Evolutionary conservation across 2,888 invertebrate species (phyloP).

Genomic region (Chymomyza procnemis): DNA sequence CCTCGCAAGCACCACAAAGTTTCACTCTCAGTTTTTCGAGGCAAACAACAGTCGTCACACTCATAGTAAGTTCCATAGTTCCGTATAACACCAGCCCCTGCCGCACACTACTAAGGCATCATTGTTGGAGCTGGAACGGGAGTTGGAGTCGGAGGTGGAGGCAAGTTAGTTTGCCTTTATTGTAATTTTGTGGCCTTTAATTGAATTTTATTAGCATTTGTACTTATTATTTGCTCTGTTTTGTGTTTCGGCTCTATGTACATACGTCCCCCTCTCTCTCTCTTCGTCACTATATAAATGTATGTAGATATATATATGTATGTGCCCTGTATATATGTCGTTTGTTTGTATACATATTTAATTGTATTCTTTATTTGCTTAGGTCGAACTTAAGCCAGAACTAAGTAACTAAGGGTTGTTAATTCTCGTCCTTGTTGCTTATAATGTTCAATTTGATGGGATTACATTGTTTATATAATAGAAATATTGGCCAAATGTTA

Average conservation of each 20-base stretch:
- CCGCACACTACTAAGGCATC: not conserved
- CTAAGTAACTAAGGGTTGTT: not conserved
- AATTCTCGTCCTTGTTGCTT: constrained; percentile 28
- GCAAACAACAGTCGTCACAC: no score
- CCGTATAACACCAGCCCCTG: not conserved
- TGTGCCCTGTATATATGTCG: not conserved
- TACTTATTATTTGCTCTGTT: constrained; percentile 63
- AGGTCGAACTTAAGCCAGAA: not conserved
- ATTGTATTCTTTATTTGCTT: constrained; percentile 59
- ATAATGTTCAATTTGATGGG: constrained; percentile 14
- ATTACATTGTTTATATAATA: not conserved
- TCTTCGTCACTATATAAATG: not conserved
- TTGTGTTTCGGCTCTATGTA: not conserved
- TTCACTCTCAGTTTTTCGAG: not conserved
- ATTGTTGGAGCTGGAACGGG: not conserved
- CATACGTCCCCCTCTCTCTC: no score
- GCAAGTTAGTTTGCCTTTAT: constrained; percentile 59
- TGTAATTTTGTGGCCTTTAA: constrained; percentile 72
- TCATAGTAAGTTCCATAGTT: not conserved
- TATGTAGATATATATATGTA: not conserved
- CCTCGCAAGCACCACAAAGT: constrained; percentile 15
- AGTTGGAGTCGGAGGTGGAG: not conserved
- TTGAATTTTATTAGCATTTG: constrained; percentile 75
- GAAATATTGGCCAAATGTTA: not conserved
- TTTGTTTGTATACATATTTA: constrained; percentile 42